Conservation (phyloP, 1,140 invertebrate genomes). For the Oscheius sp. region DNA sequence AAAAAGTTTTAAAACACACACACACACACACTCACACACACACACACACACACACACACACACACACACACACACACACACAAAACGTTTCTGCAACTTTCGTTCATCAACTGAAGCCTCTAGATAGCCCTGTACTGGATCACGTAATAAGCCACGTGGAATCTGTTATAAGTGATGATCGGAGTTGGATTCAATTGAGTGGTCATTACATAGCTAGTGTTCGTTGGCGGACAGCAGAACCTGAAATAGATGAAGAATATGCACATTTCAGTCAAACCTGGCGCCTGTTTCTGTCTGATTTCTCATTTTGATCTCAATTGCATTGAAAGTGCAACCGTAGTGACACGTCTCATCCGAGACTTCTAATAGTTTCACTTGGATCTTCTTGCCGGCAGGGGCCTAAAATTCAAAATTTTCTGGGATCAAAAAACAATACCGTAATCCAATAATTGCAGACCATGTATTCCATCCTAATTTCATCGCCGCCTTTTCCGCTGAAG, state of each 20-base stretch:
- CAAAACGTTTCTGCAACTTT: too few species aligned
- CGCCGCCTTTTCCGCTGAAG: background rate
- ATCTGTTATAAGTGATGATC: background rate
- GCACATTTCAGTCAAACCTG: background rate
- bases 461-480: background rate
- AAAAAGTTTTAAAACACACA: too few species aligned
- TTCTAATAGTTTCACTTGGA: background rate
- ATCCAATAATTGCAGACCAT: background rate
- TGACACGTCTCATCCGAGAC: background rate
- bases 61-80: too few species aligned
- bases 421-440: background rate
- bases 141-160: background rate
- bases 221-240: background rate
- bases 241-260: background rate
- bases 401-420: background rate
- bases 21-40: too few species aligned
- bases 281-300: background rate
- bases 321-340: background rate
- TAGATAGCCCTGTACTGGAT: background rate
- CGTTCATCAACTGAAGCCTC: too few species aligned
- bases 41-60: too few species aligned
- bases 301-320: background rate
- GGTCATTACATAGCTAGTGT: too few species aligned
- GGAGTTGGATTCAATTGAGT: background rate
- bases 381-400: background rate